Evolutionary conservation across 2,113 vertebrate species (phyloP), one percentile per base, ranked within the genome.

Genomic region (Marmota flaviventris): DNA sequence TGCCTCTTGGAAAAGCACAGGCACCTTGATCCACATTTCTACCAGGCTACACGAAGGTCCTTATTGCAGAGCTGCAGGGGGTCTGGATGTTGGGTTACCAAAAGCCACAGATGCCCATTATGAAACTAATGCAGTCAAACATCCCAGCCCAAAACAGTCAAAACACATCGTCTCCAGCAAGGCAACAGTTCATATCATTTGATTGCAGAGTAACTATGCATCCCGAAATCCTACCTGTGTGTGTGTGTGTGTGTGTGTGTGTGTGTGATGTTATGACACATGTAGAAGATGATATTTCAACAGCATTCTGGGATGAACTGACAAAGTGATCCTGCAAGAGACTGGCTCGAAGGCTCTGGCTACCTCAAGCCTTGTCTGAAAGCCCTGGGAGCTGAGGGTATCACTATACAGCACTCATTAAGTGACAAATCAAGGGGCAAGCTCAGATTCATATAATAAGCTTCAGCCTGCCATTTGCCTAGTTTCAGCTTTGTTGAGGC

Each of bases 71-170:
- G 56, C 18, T 22, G 20, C 56, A 58, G 56, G 56, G 56, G 6
- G 5, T 18, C 56, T 51, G n/a, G 20, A n/a, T 4, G 22, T 37
- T 25, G 39, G 39, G 84, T 8, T 7, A 67, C 56, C 65, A 45
- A 29, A 73, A 81, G 22, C 78, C 27, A 17, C 34, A 53, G 65
- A 25, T 9, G 2, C 14, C 53, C 18, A 37, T 39, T 2, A 2
- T 0, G 12, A 27, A 42, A 45, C 32, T 22, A 7, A 29, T 1
- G 13, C 53, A 4, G 56, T 27, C 10, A 4, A 51, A 42, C 2
- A 4, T 53, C 12, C 65, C 34, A 61, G 69, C 9, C 69, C 51
- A 10, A 22, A 37, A 29, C 8, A 45, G 42, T 56, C 2, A 61
- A 37, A 25, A 29, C 17, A n/a, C 13, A 53, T 81, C 1, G 20